A percentile compares a stretch with the other conserved stretches of the same genome.
These are phyloP conservation scores for Clupea harengus DNA, from an alignment of 2,113 vertebrate species.

Conservation along the genomic window DNA sequence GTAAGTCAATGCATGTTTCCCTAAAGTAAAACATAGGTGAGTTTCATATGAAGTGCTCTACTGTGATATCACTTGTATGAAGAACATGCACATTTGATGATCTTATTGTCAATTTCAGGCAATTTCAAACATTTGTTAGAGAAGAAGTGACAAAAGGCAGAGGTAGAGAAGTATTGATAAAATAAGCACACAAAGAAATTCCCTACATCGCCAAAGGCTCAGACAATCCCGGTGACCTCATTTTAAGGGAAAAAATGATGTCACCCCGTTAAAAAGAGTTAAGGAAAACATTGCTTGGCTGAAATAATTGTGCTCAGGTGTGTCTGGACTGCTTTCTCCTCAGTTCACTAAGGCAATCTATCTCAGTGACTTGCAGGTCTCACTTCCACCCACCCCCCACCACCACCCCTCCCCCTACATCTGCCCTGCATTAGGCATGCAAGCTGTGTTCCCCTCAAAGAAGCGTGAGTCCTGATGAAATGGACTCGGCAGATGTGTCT, in stretches of 20 bases:
- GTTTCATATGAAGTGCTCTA: not conserved
- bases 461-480: conserved; percentile 51
- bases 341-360: conserved; percentile 16
- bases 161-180: not conserved
- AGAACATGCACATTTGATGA: not conserved
- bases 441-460: conserved; percentile 54
- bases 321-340: conserved; percentile 47
- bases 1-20: not conserved
- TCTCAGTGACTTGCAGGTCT: conserved; percentile 18
- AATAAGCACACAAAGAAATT: not conserved
- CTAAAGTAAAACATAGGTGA: not conserved
- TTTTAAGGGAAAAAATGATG: conserved; percentile 30
- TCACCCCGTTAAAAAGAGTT: conserved; percentile 35
- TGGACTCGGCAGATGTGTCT: conserved; percentile 61
- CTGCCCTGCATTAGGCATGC: conserved; percentile 64
- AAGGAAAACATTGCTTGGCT: conserved; percentile 43
- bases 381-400: conserved; percentile 36
- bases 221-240: conserved; percentile 32
- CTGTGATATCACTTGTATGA: not conserved
- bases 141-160: not conserved
- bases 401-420: conserved; percentile 58
- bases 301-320: conserved; percentile 67
- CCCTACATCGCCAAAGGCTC: not conserved
- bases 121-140: not conserved
- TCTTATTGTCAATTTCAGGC: not conserved